A percentile compares a stretch with the other conserved stretches of the same genome.
Evolutionary conservation across 2,113 vertebrate genomes (phyloP).

Genomic region (Erythrocebus patas): DNA sequence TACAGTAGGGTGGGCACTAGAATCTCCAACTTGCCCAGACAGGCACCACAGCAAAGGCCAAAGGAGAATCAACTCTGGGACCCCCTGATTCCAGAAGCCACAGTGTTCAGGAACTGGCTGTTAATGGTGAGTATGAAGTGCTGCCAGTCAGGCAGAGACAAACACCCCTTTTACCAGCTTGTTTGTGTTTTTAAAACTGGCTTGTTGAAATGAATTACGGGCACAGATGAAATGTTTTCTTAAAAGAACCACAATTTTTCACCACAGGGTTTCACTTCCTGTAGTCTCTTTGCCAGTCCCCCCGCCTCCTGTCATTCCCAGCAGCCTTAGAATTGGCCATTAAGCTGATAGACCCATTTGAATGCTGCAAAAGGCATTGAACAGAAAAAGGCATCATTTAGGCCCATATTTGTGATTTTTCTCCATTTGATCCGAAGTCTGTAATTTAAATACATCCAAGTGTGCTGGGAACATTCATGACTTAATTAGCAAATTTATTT

Average conservation of each 20-base stretch:
- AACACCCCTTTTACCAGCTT: neutral
- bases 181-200: conserved; percentile 36
- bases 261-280: neutral
- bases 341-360: conserved; percentile 21
- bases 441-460: conserved; percentile 56
- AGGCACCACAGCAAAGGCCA: neutral
- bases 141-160: neutral
- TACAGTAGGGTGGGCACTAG: too few species aligned
- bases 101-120: neutral
- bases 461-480: conserved; percentile 32
- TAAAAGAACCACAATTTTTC: conserved; percentile 10
- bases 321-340: conserved; percentile 36
- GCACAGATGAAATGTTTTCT: neutral
- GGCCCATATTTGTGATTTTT: conserved; percentile 10
- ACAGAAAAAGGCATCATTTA: neutral
- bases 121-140: neutral
- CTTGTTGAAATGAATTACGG: neutral
- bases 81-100: neutral
- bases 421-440: conserved; percentile 47
- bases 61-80: neutral
- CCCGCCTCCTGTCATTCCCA: neutral
- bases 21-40: neutral
- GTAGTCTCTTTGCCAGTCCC: neutral
- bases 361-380: neutral
- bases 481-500: conserved; percentile 61